Evolutionary conservation across 2,797 vertebrate species (phyloP), one percentile per base, ranked within the genome.

Genomic region (Tokudaia tokunoshimensis): DNA sequence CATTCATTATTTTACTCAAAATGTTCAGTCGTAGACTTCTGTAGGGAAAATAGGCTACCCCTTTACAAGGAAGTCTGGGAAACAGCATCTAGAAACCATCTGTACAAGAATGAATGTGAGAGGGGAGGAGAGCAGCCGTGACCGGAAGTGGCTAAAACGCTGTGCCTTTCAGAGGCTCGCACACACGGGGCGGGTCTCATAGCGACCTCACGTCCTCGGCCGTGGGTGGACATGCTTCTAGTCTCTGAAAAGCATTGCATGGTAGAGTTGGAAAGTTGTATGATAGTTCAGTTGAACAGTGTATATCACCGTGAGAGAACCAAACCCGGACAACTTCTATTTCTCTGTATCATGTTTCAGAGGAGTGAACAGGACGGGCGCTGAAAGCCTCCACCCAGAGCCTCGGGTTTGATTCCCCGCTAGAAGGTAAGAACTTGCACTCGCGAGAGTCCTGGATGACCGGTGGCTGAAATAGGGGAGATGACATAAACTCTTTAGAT

Each of bases 271-370:
- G 47, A 26, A 50, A 72, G 50, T 37, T 59, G 95, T 91, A 41
- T n/a, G 6, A 29, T 91, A 85, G 92, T 85, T 76, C 79, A 31
- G 67, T 34, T 72, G 44, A 89, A 72, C 79, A 72, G 11, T 44
- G 15, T 24, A 20, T 41, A 70, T 41, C 75, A 89, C 50, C 47
- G 12, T 76, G 44, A 90, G 67, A 85, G 91, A 75, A 70, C 34
- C 57, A 92, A 65, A 72, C 41, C 55, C 86, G 29, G 89, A 92
- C 79, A 91, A 82, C 29, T 85, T 81, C 78, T 59, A 5, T 82
- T 15, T 67, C 10, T 44, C 78, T 74, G 52, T 47, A 41, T 91
- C 59, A 59, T 95, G 76, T 82, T 67, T 70, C 26, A 94, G 80
- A 92, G 22, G 3, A 57, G 44, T 37, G 47, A 44, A 52, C 29